Evolutionary conservation across 2,888 invertebrate genomes (phyloP), one percentile per base, ranked within the genome.

Genomic region (Acrocyrtus sp.): DNA sequence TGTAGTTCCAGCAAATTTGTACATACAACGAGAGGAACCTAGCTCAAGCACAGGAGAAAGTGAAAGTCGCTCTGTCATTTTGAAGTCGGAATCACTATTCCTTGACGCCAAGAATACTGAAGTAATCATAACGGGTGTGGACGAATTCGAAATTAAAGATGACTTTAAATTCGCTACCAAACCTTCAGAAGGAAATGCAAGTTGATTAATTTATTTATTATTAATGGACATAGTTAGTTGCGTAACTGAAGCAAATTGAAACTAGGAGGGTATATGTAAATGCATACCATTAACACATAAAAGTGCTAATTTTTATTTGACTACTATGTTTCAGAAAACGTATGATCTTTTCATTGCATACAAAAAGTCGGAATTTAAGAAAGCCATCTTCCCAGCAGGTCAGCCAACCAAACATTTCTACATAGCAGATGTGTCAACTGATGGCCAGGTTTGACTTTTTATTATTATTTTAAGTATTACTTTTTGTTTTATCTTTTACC

Each of bases 101-200:
- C 63, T 78, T 21, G 81, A 80, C 26, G 67, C 78, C 19, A 78
- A 81, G 27, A 82, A 83, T 34, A 81, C 86, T 6, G 83, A 85
- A 56, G 84, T 87, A 1, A 83, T 92, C 27, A 88, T 92, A 53
- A 87, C 87, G 19, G 88, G 90, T 78, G 91, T 93, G 1, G 89
- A 91, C 82, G 93, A 95, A 83, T 93, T 95, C 84, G 91, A 92
- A 83, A 88, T 94, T 34, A 91, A 90, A 82, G 92, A 91, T 17
- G 92, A 93, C 81, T 95, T 91, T 84, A 90, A 94, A 89, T 95
- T 96, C 85, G 93, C 91, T 0, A 92, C 92, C 0, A 90, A 89
- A 82, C 89, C 89, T n/a, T n/a, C n/a, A 83, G 85, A 85, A 50
- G 86, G 86, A 79, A 87, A 87, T 86, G 91, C 91, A 83, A 86